Conservation (phyloP, 2,113 vertebrate genomes). For the Todiramphus chloris region DNA sequence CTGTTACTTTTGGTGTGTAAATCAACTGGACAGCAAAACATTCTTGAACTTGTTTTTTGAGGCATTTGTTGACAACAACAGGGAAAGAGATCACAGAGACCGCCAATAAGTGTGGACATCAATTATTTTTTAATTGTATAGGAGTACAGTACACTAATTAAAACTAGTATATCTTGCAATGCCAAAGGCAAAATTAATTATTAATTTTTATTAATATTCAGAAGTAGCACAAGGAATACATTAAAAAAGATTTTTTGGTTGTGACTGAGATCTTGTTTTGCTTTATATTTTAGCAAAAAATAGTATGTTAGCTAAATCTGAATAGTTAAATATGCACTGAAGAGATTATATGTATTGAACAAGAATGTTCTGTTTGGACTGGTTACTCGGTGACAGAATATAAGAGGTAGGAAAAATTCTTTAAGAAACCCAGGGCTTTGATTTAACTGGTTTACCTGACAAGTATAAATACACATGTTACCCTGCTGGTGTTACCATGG, state of each 20-base stretch:
- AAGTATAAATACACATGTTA: constrained; percentile 32
- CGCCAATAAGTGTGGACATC: constrained; percentile 95
- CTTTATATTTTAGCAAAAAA: constrained; percentile 80
- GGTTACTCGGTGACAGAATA: constrained; percentile 30
- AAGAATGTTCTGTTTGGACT: constrained; percentile 33
- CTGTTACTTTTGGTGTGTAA: constrained; percentile 77
- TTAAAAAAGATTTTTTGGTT: constrained; percentile 96
- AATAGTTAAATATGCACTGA: constrained; percentile 45
- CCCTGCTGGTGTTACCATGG: constrained; percentile 39
- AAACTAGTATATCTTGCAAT: constrained; percentile 99
- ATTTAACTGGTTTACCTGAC: constrained; percentile 35
- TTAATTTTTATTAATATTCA: constrained; percentile 99
- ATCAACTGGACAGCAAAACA: constrained; percentile 81
- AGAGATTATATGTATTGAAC: constrained; percentile 46
- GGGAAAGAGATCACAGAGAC: constrained; percentile 91
- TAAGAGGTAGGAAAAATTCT: not conserved
- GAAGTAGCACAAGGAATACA: constrained; percentile 99
- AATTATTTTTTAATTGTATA: constrained; percentile 99
- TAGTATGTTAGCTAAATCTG: constrained; percentile 72
- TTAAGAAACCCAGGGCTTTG: constrained; percentile 31
- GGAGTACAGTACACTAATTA: constrained; percentile 99
- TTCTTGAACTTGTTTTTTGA: constrained; percentile 83
- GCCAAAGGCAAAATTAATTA: constrained; percentile 99
- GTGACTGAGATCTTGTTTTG: constrained; percentile 89
- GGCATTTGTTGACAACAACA: constrained; percentile 92